A percentile compares a stretch with the other conserved stretches of the same genome.
Evolutionary conservation across 2,888 invertebrate species (phyloP).

Genomic region (Drosophila kanekoi): DNA sequence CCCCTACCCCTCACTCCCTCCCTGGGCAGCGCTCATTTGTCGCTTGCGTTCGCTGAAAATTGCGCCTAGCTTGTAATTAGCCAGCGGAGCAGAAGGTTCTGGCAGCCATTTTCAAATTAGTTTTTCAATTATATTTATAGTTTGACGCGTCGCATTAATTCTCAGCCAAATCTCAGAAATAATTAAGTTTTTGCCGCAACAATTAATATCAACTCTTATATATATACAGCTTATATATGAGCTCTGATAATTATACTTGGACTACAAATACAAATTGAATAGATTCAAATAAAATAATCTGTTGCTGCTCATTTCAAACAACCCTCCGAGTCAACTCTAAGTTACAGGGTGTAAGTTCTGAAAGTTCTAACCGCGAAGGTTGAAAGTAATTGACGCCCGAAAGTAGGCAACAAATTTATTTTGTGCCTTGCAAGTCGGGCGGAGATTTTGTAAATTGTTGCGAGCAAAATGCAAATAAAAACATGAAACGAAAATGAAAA

Average conservation of each 20-base stretch:
- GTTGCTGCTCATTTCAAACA: background rate
- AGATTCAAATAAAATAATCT: background rate
- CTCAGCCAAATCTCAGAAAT: slow-evolving; percentile 26
- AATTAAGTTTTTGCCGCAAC: slow-evolving; percentile 8
- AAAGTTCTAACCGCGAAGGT: background rate
- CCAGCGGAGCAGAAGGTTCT: slow-evolving; percentile 8
- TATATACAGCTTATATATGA: background rate
- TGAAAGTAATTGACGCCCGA: slow-evolving; percentile 3
- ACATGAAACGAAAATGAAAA: background rate
- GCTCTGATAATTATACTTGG: too few relatives aligned
- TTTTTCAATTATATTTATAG: slow-evolving; percentile 75
- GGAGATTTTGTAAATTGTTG: too few relatives aligned
- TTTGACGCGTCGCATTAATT: slow-evolving; percentile 55
- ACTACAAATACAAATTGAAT: too few relatives aligned
- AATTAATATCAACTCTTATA: slow-evolving; percentile 40
- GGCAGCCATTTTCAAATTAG: slow-evolving; percentile 57
- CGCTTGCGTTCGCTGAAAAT: slow-evolving; percentile 4
- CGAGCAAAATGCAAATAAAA: too few relatives aligned
- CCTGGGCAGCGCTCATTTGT: background rate
- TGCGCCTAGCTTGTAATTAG: slow-evolving; percentile 41
- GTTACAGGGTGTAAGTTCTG: background rate
- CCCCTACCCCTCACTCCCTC: background rate
- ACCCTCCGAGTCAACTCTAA: background rate
- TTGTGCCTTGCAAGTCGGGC: background rate
- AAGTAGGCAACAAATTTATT: slow-evolving; percentile 25